Conservation (phyloP, 2,113 vertebrate genomes). For the Zosterops hypoxanthus region DNA sequence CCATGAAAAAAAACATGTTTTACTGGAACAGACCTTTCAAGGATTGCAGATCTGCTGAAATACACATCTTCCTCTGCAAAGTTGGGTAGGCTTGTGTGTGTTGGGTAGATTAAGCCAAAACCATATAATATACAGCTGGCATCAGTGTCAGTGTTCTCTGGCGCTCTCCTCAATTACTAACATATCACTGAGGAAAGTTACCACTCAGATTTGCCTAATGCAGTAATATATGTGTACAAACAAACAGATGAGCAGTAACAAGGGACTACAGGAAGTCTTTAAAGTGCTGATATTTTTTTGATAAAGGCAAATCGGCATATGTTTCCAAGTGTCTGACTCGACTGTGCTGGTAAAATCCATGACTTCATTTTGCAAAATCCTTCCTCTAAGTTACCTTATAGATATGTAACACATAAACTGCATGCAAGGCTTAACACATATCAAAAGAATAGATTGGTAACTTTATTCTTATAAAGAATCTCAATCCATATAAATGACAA, state of each 20-base stretch:
- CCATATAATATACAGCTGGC: neutral
- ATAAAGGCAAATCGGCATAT: neutral
- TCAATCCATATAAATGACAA: neutral
- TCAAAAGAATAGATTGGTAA: neutral
- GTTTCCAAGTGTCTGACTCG: conserved; percentile 6
- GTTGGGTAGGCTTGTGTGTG: neutral
- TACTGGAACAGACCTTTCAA: neutral
- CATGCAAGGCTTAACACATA: neutral
- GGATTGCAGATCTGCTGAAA: neutral
- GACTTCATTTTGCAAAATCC: neutral
- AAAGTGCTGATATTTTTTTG: neutral
- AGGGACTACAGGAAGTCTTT: neutral
- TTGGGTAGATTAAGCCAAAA: neutral
- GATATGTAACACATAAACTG: neutral
- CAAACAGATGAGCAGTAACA: neutral
- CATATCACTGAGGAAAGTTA: neutral
- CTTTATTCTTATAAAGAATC: neutral
- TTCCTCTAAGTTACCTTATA: neutral
- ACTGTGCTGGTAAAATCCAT: neutral
- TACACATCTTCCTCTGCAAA: neutral
- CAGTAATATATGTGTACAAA: neutral
- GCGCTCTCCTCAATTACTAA: neutral
- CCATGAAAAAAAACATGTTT: neutral
- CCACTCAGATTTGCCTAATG: neutral
- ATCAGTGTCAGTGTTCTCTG: neutral